Evolutionary conservation across 2,113 vertebrate genomes (phyloP).

Genomic region (Etia nguti): DNA sequence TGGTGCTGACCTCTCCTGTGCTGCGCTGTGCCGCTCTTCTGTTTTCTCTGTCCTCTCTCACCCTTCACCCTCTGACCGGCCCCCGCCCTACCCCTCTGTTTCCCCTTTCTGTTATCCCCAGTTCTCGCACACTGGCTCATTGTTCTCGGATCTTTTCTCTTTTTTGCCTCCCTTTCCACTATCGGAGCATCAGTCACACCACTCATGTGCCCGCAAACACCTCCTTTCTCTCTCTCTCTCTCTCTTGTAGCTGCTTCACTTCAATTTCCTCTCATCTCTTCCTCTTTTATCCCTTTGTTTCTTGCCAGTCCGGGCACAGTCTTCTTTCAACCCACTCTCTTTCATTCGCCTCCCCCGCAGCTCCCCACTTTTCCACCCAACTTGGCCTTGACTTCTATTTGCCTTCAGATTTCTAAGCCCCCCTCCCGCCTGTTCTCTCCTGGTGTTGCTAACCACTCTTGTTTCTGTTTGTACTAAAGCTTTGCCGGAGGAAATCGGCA

Average conservation of each 20-base stretch:
- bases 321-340: neutral
- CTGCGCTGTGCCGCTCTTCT: neutral
- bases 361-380: neutral
- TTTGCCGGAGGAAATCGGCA: conserved; percentile 77
- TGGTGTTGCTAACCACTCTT: conserved; percentile 60
- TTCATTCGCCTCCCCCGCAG: neutral
- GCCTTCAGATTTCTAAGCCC: conserved; percentile 1
- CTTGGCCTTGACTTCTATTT: conserved; percentile 6
- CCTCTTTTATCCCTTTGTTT: conserved; percentile 2
- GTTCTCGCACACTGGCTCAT: conserved; percentile 36
- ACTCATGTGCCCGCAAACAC: neutral
- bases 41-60: conserved; percentile 20
- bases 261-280: neutral
- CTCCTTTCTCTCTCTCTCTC: neutral
- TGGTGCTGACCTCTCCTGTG: conserved; percentile 39
- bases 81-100: neutral
- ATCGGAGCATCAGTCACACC: conserved; percentile 35
- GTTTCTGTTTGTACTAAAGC: conserved; percentile 76
- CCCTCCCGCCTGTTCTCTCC: conserved; percentile 29
- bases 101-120: conserved; percentile 5
- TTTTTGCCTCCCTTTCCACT: neutral
- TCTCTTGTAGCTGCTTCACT: neutral
- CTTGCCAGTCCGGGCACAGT: neutral
- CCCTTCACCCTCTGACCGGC: conserved; percentile 2
- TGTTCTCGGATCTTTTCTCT: conserved; percentile 27